phyloP scores from a whole-genome alignment of 2,888 invertebrate genomes.

The Agrotis ipsilon region DNA sequence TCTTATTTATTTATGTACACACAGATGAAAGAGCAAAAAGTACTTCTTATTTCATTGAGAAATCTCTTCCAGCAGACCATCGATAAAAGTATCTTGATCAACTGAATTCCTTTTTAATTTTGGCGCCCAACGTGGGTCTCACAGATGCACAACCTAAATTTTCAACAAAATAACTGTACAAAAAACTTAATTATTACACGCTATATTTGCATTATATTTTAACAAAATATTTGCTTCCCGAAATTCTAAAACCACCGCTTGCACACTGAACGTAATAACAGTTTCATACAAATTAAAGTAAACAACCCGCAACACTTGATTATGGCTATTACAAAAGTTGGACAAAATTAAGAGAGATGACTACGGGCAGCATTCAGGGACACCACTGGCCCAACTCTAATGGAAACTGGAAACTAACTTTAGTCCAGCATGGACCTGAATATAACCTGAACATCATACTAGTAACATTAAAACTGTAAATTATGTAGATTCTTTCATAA shows the following conservation, averaged over 20 bases:
- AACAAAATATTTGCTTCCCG: not conserved
- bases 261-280: slow-evolving; percentile 39
- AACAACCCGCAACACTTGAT: slow-evolving; percentile 52
- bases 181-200: too few species aligned
- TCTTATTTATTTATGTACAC: too few species aligned
- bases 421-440: slow-evolving; percentile 52
- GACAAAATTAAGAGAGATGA: slow-evolving; percentile 67
- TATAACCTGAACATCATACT: slow-evolving; percentile 60
- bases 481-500: slow-evolving; percentile 61
- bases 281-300: slow-evolving; percentile 49
- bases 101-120: not conserved
- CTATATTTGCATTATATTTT: too few species aligned
- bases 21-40: too few species aligned
- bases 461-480: slow-evolving; percentile 49
- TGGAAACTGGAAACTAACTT: slow-evolving; percentile 70
- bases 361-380: slow-evolving; percentile 57
- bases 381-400: slow-evolving; percentile 66
- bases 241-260: slow-evolving; percentile 27
- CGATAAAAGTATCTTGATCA: not conserved
- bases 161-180: not conserved
- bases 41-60: too few species aligned
- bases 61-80: too few species aligned
- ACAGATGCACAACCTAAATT: not conserved
- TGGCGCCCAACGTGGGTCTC: slow-evolving; percentile 35
- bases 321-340: slow-evolving; percentile 64